Percentiles rank a stretch among this genome's conserved stretches.
Conservation (phyloP, 2,888 invertebrate species). For the Drosophila algonquin region DNA sequence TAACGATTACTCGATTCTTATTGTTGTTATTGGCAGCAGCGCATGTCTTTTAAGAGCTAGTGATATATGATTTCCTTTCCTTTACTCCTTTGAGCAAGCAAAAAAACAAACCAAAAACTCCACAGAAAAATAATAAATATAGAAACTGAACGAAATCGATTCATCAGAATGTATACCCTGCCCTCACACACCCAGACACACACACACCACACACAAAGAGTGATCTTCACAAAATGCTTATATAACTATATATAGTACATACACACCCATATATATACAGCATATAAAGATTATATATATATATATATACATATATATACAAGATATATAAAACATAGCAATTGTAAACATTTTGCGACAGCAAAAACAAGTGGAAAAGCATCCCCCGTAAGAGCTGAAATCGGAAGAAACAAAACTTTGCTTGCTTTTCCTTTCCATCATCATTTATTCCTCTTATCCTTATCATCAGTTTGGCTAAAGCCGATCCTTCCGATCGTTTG, state of each 20-base stretch:
- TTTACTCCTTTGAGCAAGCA: constrained; percentile 45
- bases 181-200: constrained; percentile 13
- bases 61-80: constrained; percentile 50
- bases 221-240: constrained; percentile 47
- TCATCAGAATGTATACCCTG: not conserved
- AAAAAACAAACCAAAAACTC: not conserved
- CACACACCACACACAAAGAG: constrained; percentile 30
- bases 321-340: constrained; percentile 46
- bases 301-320: constrained; percentile 44
- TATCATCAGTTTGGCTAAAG: constrained; percentile 18
- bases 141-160: not conserved
- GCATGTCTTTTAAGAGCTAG: constrained; percentile 52
- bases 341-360: constrained; percentile 30
- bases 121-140: not conserved
- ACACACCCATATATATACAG: constrained; percentile 43
- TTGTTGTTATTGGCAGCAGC: constrained; percentile 56
- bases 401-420: constrained; percentile 18
- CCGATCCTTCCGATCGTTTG: constrained; percentile 27
- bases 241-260: constrained; percentile 39
- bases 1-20: constrained; percentile 42
- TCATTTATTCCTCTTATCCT: constrained; percentile 7
- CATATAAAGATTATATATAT: constrained; percentile 42
- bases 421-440: constrained; percentile 37
- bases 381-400: not conserved
- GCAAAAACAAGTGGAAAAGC: not conserved